Percentiles rank a stretch among this genome's conserved stretches.
These are phyloP conservation scores for Philopedon plagiatum DNA, from an alignment of 2,888 invertebrate genomes.

Conservation along the genomic window DNA sequence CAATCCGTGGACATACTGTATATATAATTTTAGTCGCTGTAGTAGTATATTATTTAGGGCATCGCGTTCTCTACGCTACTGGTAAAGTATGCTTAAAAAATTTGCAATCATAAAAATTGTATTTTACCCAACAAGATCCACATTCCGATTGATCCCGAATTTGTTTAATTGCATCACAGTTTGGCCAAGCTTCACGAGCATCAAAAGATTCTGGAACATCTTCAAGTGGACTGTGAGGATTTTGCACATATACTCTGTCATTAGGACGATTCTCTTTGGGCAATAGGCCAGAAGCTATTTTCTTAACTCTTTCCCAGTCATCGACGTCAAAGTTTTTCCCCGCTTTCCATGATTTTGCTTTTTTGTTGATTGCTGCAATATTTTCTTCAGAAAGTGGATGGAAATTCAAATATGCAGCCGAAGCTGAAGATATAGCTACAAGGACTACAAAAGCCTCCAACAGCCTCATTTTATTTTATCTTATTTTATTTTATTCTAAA, in stretches of 20 bases:
- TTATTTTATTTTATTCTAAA: slow-evolving; percentile 18
- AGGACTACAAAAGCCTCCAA: slow-evolving; percentile 13
- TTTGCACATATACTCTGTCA: background rate
- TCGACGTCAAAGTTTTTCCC: slow-evolving; percentile 81
- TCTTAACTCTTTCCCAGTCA: slow-evolving; percentile 42
- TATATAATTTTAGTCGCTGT: too few species aligned
- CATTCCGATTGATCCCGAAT: slow-evolving; percentile 88
- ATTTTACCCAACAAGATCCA: slow-evolving; percentile 89
- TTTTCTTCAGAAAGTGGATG: slow-evolving; percentile 52
- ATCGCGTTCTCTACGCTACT: too few species aligned
- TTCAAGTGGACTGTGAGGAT: background rate
- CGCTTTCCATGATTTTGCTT: slow-evolving; percentile 82
- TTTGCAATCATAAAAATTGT: too few species aligned
- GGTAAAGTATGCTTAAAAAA: too few species aligned
- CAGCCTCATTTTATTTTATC: too few species aligned
- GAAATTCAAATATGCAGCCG: slow-evolving; percentile 4
- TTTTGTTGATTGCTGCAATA: slow-evolving; percentile 72
- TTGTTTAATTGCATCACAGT: slow-evolving; percentile 85
- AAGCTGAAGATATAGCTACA: slow-evolving; percentile 2
- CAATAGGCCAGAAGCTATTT: slow-evolving; percentile 41
- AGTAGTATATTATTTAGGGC: too few species aligned
- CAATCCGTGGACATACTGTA: too few species aligned
- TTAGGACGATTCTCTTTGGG: background rate
- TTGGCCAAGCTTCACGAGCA: slow-evolving; percentile 82
- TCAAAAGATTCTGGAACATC: slow-evolving; percentile 82